Evolutionary conservation across 2,113 vertebrate species (phyloP).

Genomic region (Paradoxurus hermaphroditus): DNA sequence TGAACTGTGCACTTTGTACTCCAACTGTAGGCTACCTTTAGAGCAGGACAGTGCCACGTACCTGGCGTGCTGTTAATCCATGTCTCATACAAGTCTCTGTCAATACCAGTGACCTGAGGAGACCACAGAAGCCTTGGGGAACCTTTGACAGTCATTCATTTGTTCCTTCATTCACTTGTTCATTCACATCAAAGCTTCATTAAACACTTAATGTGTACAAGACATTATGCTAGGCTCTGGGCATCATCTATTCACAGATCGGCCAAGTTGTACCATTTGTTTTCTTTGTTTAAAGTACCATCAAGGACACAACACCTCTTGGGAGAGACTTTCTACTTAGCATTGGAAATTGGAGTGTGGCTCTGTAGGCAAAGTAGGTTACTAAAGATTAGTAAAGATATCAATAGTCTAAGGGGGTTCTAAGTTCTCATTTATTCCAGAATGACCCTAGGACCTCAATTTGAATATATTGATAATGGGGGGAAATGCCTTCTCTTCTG

Average conservation of each 20-base stretch:
- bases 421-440: constrained; percentile 55
- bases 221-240: background rate
- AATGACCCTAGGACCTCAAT: constrained; percentile 35
- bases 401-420: constrained; percentile 25
- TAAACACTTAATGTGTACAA: background rate
- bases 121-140: background rate
- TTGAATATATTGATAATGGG: constrained; percentile 7
- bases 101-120: background rate
- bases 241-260: background rate
- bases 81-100: background rate
- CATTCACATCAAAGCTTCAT: background rate
- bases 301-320: constrained; percentile 48
- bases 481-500: background rate
- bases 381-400: constrained; percentile 63
- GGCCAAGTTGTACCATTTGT: constrained; percentile 15
- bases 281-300: constrained; percentile 51
- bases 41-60: background rate
- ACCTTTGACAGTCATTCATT: background rate
- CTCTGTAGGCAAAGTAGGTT: constrained; percentile 56
- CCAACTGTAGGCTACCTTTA: background rate
- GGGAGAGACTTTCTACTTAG: constrained; percentile 27
- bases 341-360: constrained; percentile 64
- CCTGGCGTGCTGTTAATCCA: background rate
- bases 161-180: constrained; percentile 28
- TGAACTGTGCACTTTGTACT: background rate